Conservation (phyloP, 2,888 invertebrate genomes). For the Pterostichus niger region DNA sequence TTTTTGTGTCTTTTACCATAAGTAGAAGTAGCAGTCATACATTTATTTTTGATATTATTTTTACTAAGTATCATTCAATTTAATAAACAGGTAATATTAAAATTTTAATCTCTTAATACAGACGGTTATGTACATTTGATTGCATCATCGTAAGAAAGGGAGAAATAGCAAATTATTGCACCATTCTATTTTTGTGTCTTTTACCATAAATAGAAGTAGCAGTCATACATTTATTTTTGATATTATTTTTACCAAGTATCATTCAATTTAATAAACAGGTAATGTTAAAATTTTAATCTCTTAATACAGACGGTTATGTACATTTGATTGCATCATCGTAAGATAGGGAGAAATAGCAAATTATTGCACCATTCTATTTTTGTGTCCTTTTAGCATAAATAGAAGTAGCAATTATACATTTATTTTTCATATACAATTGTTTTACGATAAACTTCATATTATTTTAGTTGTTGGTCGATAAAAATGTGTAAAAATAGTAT, state of each 20-base stretch:
- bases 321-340: slow-evolving; percentile 71
- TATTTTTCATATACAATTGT: not conserved
- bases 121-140: slow-evolving; percentile 67
- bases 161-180: slow-evolving; percentile 73
- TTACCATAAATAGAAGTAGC: too few relatives aligned
- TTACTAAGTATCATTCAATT: slow-evolving; percentile 94
- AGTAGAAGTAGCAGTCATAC: slow-evolving; percentile 68
- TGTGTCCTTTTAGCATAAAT: slow-evolving; percentile 63
- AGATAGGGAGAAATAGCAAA: slow-evolving; percentile 75
- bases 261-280: slow-evolving; percentile 93
- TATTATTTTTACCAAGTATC: too few relatives aligned
- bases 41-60: slow-evolving; percentile 30
- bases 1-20: slow-evolving; percentile 59
- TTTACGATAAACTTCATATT: too few relatives aligned
- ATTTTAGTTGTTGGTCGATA: too few relatives aligned
- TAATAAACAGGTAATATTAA: slow-evolving; percentile 86
- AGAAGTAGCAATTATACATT: slow-evolving; percentile 67
- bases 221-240: too few relatives aligned
- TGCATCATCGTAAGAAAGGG: slow-evolving; percentile 73
- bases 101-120: not conserved
- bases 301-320: slow-evolving; percentile 62
- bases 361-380: slow-evolving; percentile 54
- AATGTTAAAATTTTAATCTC: slow-evolving; percentile 67
- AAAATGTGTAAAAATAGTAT: too few relatives aligned
- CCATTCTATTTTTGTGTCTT: slow-evolving; percentile 27